A percentile compares a stretch with the other conserved stretches of the same genome.
phyloP scores from a whole-genome alignment of 2,797 vertebrate genomes.

The Rhynchotus rufescens region DNA sequence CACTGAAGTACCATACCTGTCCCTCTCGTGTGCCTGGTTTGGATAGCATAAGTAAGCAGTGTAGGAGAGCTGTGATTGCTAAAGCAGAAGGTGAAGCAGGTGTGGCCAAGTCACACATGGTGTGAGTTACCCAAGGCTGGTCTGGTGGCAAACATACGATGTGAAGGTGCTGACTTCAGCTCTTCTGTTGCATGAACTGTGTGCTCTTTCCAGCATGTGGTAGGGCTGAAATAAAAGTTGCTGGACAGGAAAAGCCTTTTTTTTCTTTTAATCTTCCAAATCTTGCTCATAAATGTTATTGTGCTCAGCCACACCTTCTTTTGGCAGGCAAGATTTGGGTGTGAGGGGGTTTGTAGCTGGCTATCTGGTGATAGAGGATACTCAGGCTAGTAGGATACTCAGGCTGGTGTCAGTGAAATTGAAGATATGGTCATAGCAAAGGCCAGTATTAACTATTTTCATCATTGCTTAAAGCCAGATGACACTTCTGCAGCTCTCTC shows the following conservation, averaged over 20 bases:
- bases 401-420: background rate
- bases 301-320: background rate
- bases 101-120: background rate
- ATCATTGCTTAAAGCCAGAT: background rate
- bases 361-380: background rate
- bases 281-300: background rate
- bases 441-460: background rate
- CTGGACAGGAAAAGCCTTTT: background rate
- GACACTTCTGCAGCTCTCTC: constrained; percentile 3
- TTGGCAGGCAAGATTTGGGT: background rate
- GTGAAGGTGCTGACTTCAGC: background rate
- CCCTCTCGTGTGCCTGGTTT: background rate
- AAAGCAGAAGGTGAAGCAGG: background rate
- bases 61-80: background rate
- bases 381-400: background rate
- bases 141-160: background rate
- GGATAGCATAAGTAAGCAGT: background rate
- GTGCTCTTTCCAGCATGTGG: background rate
- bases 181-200: background rate
- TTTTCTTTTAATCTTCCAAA: background rate
- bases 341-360: background rate
- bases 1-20: background rate
- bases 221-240: background rate
- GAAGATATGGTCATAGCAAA: background rate
- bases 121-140: background rate